Evolutionary conservation across 1,140 invertebrate genomes (phyloP), one percentile per base, ranked within the genome.

Genomic region (Aphis gossypii): DNA sequence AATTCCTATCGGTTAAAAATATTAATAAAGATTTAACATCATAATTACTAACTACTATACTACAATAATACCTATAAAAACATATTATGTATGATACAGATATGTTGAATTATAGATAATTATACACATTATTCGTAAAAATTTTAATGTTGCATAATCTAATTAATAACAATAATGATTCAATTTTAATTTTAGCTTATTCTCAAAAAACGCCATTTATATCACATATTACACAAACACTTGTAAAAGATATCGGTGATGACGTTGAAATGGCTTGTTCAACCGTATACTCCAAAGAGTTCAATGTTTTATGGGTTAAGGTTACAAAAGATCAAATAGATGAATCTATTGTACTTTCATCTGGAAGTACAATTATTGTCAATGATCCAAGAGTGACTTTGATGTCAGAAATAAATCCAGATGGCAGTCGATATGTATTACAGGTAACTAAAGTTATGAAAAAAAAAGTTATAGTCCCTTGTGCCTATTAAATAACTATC

Each of bases 221-320:
- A 94, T 98, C 98, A 0, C 97, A 98, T 94, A 98, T 99, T 94
- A 98, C 98, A 2, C 97, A 98, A 95, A 97, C 98, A 95, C 98
- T 98, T 96, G 98, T 99, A 84, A 97, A 98, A 95, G 98, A 98
- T 95, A 98, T 99, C 94, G 98, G 98, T 3, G 97, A 97, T 48
- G 97, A 97, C 30, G 97, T 98, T 0, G 98, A 99, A 95, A 96
- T 99, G 90, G 97, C 97, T 90, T 99, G 98, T 95, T 98, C 98
- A 0, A 98, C 99, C 8, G 98, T 98, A 94, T 98, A 98, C 95
- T 97, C 97, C 2, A 96, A 97, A 94, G 98, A 98, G 90, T 98
- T 98, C 95, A 97, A 97, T 20, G 97, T 98, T 38, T 94, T 98
- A 60, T 99, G 98, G 98, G 97, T 97, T 86, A 97, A 97, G 95